These are phyloP conservation scores for Paradoxurus hermaphroditus DNA, from an alignment of 2,113 vertebrate species.

Conservation along the genomic window DNA sequence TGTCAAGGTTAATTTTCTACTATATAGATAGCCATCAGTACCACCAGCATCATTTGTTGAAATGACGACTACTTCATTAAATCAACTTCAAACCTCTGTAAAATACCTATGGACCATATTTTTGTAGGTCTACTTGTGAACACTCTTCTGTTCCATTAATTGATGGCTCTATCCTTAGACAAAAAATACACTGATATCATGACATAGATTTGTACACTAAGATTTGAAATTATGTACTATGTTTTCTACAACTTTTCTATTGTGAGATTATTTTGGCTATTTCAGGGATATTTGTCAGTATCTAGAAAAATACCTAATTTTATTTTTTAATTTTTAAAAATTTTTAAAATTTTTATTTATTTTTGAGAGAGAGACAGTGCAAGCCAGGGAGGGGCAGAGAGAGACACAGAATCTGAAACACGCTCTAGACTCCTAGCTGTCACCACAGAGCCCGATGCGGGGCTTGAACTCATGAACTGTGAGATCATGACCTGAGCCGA, in stretches of 20 bases:
- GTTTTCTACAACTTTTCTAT: background rate
- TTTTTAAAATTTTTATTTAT: too few relatives aligned
- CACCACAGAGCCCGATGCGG: too few relatives aligned
- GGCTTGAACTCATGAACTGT: too few relatives aligned
- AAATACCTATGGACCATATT: background rate
- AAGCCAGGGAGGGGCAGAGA: too few relatives aligned
- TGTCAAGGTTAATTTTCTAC: background rate
- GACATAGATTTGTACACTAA: background rate
- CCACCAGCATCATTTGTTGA: background rate
- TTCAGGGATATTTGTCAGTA: background rate
- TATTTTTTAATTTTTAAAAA: too few relatives aligned
- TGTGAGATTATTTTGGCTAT: background rate
- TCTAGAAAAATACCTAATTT: background rate
- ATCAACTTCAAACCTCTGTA: background rate
- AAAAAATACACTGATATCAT: background rate
- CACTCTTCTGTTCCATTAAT: background rate
- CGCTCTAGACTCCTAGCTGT: too few relatives aligned
- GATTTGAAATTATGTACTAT: background rate
- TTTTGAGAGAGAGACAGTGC: too few relatives aligned
- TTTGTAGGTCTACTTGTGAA: background rate
- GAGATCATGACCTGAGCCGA: too few relatives aligned
- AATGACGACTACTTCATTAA: background rate
- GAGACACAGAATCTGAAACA: too few relatives aligned
- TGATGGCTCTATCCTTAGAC: background rate
- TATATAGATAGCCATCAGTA: background rate